Evolutionary conservation across 1,140 invertebrate genomes (phyloP).

Genomic region (Bactericera cockerelli): DNA sequence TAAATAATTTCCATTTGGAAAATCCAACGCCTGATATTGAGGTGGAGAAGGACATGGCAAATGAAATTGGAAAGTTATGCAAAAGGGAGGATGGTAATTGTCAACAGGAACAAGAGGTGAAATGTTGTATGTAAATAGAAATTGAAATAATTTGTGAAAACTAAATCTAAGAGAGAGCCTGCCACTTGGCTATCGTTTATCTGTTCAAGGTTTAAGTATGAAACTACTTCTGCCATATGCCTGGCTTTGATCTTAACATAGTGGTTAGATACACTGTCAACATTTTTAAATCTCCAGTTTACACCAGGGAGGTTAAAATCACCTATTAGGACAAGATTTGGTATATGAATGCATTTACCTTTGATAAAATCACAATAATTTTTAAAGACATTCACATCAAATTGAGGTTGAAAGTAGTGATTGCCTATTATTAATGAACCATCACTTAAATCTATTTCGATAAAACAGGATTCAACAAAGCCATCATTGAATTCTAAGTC

Average conservation of each 20-base stretch:
- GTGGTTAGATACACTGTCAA: background rate
- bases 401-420: background rate
- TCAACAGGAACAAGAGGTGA: background rate
- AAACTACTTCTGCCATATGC: background rate
- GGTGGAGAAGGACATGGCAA: background rate
- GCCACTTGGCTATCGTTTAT: background rate
- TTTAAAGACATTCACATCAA: background rate
- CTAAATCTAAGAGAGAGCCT: background rate
- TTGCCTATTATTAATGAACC: background rate
- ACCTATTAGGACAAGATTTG: background rate
- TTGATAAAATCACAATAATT: background rate
- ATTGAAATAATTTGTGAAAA: background rate
- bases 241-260: background rate
- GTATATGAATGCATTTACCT: background rate
- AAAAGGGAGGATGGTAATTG: background rate
- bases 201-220: background rate
- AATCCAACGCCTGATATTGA: background rate
- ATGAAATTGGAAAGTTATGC: background rate
- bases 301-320: slow-evolving; percentile 2
- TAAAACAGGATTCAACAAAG: background rate
- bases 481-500: background rate
- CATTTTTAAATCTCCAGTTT: background rate
- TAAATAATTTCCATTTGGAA: background rate
- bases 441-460: background rate
- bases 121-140: background rate